Conservation (phyloP, 2,888 invertebrate species). For the Drymonia ruficornis region DNA sequence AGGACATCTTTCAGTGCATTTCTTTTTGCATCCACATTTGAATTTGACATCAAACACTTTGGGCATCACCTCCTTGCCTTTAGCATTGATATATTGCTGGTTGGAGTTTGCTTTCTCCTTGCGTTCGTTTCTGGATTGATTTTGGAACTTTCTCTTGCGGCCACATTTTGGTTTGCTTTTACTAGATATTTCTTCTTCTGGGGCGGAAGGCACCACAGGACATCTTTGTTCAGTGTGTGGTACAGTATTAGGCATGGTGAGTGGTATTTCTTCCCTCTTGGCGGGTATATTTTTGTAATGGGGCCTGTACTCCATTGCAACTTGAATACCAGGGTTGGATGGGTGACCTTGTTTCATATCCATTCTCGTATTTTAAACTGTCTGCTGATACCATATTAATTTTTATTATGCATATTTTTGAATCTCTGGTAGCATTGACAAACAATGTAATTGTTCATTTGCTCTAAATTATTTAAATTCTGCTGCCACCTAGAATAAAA, state of each 20-base stretch:
- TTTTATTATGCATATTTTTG: not conserved
- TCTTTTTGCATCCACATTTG: slow-evolving; percentile 8
- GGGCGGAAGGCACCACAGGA: not conserved
- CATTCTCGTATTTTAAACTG: not conserved
- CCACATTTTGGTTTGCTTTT: slow-evolving; percentile 8
- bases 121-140: slow-evolving; percentile 12
- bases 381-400: not conserved
- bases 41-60: slow-evolving; percentile 10
- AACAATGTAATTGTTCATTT: no score
- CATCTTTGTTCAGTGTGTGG: not conserved
- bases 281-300: slow-evolving; percentile 1
- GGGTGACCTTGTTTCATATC: not conserved
- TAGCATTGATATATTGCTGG: slow-evolving; percentile 11
- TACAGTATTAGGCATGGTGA: not conserved
- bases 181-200: not conserved
- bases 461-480: no score
- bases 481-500: not conserved
- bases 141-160: slow-evolving; percentile 9
- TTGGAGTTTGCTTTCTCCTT: slow-evolving; percentile 12
- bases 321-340: slow-evolving; percentile 2
- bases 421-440: no score
- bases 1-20: slow-evolving; percentile 2
- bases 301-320: slow-evolving; percentile 7
- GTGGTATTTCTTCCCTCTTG: not conserved
- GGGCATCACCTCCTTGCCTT: slow-evolving; percentile 12